A percentile compares a stretch with the other conserved stretches of the same genome.
These are phyloP conservation scores for Megathymus violae DNA, from an alignment of 1,140 invertebrate species.

Conservation along the genomic window DNA sequence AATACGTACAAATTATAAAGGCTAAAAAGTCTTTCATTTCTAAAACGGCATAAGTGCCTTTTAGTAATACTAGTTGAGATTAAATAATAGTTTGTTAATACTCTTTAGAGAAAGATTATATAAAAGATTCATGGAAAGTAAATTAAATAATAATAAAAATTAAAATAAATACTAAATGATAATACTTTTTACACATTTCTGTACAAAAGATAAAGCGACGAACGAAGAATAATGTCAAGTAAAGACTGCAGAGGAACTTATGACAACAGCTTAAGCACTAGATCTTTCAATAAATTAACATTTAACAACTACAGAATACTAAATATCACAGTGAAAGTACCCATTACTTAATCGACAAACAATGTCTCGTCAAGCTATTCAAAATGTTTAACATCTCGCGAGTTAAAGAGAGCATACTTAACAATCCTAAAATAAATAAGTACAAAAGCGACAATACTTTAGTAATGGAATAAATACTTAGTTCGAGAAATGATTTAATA, in stretches of 20 bases:
- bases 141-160: conserved; percentile 44
- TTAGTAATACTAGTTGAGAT: conserved; percentile 72
- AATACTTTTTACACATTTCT: conserved; percentile 45
- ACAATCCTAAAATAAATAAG: conserved; percentile 69
- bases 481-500: conserved; percentile 24
- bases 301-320: conserved; percentile 77
- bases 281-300: conserved; percentile 76
- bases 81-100: conserved; percentile 51
- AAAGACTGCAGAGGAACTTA: conserved; percentile 67
- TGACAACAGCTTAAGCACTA: conserved; percentile 61
- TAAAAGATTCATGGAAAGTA: conserved; percentile 50
- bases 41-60: conserved; percentile 62
- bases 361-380: conserved; percentile 70
- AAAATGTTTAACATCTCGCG: conserved; percentile 57
- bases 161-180: conserved; percentile 48
- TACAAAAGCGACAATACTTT: conserved; percentile 57
- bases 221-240: conserved; percentile 42
- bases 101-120: conserved; percentile 34
- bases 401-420: conserved; percentile 63
- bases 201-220: conserved; percentile 42
- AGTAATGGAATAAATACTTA: conserved; percentile 54
- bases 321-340: conserved; percentile 82
- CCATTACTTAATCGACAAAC: conserved; percentile 79
- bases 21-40: conserved; percentile 76
- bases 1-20: conserved; percentile 67